Evolutionary conservation across 2,888 invertebrate genomes (phyloP), one percentile per base, ranked within the genome.

Genomic region (Subacronicta megacephala): DNA sequence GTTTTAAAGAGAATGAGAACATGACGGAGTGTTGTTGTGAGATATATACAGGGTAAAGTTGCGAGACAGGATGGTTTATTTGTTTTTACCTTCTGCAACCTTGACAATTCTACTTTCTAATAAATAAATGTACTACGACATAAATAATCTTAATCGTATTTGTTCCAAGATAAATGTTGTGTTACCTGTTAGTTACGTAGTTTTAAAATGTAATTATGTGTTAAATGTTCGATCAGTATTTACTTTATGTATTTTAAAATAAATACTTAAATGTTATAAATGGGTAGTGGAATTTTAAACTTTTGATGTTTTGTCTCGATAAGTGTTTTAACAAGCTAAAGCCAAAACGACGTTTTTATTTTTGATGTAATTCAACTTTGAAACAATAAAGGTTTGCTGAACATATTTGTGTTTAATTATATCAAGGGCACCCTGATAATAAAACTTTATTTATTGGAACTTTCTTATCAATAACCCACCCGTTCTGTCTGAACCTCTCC

Each of bases 191-290:
- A 90, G 86, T 70, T 72, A 63, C 41, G 76, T 86, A 87, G 82
- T 77, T 67, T 50, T 78, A 80, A 80, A 80, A 84, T 83, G 78
- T 77, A 77, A 81, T 82, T 86, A 89, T 90, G 83, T 91, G 90
- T 92, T 90, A 84, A 87, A 90, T 90, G 88, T 91, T 90, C 87
- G 77, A 89, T 82, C 89, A 91, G 90, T 90, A 88, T 90, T 93
- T 87, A 84, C 66, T 87, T 85, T 87, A 77, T 85, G 85, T 89
- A 87, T 88, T 90, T 81, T 67, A 81, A 85, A 78, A 67, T 70
- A 64, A 81, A 71, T 79, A 84, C 75, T 88, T 84, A 64, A 86
- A 88, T 90, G 89, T 90, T 85, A 82, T 80, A 81, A 77, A 83
- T 88, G 85, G 80, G 87, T 90, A 88, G 92, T 72, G 75, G 70